These are phyloP conservation scores for Tachysurus vachellii DNA, from an alignment of 2,113 vertebrate genomes.

Conservation along the genomic window DNA sequence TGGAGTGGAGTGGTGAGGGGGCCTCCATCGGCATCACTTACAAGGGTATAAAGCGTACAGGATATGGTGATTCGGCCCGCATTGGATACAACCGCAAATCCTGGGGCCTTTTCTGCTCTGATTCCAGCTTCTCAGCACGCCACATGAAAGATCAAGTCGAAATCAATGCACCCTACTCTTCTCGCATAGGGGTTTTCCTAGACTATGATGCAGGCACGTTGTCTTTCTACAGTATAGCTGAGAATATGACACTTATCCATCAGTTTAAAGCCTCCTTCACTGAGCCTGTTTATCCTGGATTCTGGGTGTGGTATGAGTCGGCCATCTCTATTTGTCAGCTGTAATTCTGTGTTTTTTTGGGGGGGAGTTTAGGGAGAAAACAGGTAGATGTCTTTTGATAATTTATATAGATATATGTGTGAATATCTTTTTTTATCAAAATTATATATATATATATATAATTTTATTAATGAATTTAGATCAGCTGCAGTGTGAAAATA, in stretches of 20 bases:
- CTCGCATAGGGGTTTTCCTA: conserved; percentile 77
- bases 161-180: conserved; percentile 69
- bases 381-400: neutral
- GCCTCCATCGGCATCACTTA: conserved; percentile 75
- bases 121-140: conserved; percentile 81
- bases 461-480: neutral
- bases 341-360: conserved; percentile 34
- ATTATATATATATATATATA: neutral
- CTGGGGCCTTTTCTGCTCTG: conserved; percentile 80
- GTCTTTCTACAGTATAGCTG: conserved; percentile 75
- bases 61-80: conserved; percentile 76
- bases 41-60: conserved; percentile 79
- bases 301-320: conserved; percentile 85
- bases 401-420: neutral
- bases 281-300: conserved; percentile 77
- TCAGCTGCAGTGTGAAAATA: neutral
- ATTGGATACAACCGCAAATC: conserved; percentile 85
- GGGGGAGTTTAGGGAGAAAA: neutral
- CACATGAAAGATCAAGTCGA: conserved; percentile 78
- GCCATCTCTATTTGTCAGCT: conserved; percentile 68
- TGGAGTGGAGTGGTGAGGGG: conserved; percentile 78
- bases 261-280: conserved; percentile 76
- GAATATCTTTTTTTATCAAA: neutral
- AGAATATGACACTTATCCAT: conserved; percentile 77
- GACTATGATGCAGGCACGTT: conserved; percentile 73